Percentiles rank a stretch among this genome's conserved stretches.
phyloP scores from a whole-genome alignment of 1,140 invertebrate genomes.

The Macrosteles quadrilineatus region DNA sequence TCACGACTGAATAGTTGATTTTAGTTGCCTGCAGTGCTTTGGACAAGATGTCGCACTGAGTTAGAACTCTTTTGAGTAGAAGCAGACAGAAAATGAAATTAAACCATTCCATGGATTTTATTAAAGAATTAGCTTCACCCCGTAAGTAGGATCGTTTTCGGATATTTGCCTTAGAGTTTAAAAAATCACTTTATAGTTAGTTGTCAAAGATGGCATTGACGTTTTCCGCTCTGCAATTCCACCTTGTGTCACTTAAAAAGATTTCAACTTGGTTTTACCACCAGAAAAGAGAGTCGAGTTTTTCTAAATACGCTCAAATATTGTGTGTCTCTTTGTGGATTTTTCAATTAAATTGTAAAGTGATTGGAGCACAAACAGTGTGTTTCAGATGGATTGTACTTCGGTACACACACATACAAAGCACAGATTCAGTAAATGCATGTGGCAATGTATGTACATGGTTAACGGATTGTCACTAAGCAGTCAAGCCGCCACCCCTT shows the following conservation, averaged over 20 bases:
- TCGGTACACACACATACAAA: not conserved
- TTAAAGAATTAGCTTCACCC: slow-evolving; percentile 18
- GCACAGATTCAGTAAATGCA: slow-evolving; percentile 30
- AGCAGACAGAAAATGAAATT: slow-evolving; percentile 21
- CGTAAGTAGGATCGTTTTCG: not conserved
- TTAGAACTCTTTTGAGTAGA: slow-evolving; percentile 21
- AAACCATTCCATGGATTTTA: slow-evolving; percentile 18
- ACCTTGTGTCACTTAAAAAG: too few relatives aligned
- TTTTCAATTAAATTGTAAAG: slow-evolving; percentile 10
- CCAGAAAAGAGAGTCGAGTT: slow-evolving; percentile 5
- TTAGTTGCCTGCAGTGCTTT: too few relatives aligned
- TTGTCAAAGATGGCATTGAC: too few relatives aligned
- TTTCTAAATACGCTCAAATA: slow-evolving; percentile 24
- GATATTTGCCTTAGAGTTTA: not conserved
- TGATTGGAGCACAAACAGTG: not conserved
- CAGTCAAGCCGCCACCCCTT: slow-evolving; percentile 30
- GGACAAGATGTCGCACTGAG: slow-evolving; percentile 18
- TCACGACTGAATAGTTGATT: slow-evolving; percentile 15
- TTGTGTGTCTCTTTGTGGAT: slow-evolving; percentile 8
- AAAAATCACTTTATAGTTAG: not conserved
- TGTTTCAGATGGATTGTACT: not conserved
- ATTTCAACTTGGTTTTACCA: not conserved
- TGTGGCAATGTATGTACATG: slow-evolving; percentile 34
- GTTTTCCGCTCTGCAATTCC: slow-evolving; percentile 11
- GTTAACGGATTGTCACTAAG: slow-evolving; percentile 22